These are phyloP conservation scores for Sisyra nigra DNA, from an alignment of 2,888 invertebrate species.

Conservation along the genomic window DNA sequence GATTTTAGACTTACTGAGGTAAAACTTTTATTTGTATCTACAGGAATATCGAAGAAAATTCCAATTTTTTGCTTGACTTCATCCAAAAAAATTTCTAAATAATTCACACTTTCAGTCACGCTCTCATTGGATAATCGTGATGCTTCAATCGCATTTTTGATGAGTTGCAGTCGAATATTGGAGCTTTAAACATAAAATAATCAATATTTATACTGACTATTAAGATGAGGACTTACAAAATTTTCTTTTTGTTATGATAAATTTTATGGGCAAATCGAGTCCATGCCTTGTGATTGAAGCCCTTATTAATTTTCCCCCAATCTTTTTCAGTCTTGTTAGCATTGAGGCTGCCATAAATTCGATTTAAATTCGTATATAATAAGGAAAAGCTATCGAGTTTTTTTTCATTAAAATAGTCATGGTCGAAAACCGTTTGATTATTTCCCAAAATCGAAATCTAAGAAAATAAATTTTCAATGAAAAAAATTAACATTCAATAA, in stretches of 20 bases:
- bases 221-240: background rate
- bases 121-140: background rate
- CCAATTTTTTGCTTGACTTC: constrained; percentile 2
- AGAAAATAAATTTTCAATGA: constrained; percentile 4
- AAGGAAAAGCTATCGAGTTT: too few relatives aligned
- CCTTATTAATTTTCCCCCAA: background rate
- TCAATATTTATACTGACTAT: background rate
- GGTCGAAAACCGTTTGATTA: background rate
- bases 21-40: background rate
- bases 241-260: background rate
- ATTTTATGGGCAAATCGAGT: background rate
- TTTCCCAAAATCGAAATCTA: constrained; percentile 1
- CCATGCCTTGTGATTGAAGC: background rate
- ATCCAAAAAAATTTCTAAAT: background rate
- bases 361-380: too few relatives aligned
- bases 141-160: constrained; percentile 1
- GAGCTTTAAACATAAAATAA: background rate
- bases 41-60: background rate
- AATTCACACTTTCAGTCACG: background rate
- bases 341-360: too few relatives aligned
- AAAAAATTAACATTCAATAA: constrained; percentile 4
- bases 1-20: background rate
- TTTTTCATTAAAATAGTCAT: background rate
- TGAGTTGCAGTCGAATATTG: background rate
- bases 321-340: too few relatives aligned